Conservation (phyloP, 2,888 invertebrate genomes). For the Limnephilus rhombicus region DNA sequence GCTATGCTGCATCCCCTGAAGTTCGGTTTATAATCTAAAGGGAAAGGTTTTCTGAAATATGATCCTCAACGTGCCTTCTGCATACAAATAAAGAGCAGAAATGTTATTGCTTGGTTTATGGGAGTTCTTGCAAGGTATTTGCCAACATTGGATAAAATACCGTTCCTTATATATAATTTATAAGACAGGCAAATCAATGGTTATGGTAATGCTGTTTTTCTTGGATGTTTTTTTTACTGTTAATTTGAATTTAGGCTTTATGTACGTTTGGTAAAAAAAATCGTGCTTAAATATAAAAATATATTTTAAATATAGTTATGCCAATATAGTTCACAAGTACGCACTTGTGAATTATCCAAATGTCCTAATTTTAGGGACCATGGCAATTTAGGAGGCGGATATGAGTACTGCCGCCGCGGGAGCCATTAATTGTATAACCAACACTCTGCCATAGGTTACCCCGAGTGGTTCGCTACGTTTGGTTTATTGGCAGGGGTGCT, state of each 20-base stretch:
- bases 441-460: too few species aligned
- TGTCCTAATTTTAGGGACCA: too few species aligned
- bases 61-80: slow-evolving; percentile 56
- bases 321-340: neutral
- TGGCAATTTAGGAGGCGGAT: too few species aligned
- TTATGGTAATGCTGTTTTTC: neutral
- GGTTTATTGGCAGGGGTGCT: too few species aligned
- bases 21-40: slow-evolving; percentile 25
- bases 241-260: neutral
- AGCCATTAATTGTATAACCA: too few species aligned
- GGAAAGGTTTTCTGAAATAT: slow-evolving; percentile 61
- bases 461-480: too few species aligned
- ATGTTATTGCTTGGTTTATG: slow-evolving; percentile 29
- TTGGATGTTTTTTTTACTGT: neutral
- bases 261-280: neutral
- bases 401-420: too few species aligned
- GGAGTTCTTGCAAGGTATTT: slow-evolving; percentile 23
- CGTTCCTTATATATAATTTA: slow-evolving; percentile 8
- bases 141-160: slow-evolving; percentile 7
- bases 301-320: neutral
- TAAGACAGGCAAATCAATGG: neutral
- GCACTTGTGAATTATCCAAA: too few species aligned
- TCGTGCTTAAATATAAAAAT: neutral
- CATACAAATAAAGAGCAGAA: slow-evolving; percentile 58
- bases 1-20: neutral